Evolutionary conservation across 23 tunicate species (phyloP), one percentile per base, ranked within the genome.

Genomic region (Trididemnum clinides): DNA sequence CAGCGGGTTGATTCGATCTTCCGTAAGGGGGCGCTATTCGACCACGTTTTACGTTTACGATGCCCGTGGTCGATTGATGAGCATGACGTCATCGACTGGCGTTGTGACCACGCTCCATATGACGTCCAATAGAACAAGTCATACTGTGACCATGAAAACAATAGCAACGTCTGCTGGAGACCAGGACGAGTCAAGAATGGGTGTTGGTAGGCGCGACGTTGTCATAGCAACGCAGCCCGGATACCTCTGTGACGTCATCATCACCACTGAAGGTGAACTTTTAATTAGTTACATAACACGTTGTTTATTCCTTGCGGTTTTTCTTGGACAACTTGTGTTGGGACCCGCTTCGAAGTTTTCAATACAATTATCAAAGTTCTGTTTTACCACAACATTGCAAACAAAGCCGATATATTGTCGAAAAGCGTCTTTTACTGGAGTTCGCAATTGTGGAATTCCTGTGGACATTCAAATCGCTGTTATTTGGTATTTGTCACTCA

Each of bases 191-290:
- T 5, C 29, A 10, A 81, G 77, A 63, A 77, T 74, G 30, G 97
- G 97, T 22, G 97, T 92, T 44, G 97, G 97, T 12, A 36, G 93
- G 19, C 78, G 97, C 1, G 88, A 83, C 51, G 91, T 94, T 31
- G 66, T 94, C 39, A 94, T 94, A 29, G 39, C 88, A 64, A 94
- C 98, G 0, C 88, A 94, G 65, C 98, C 98, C 5, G 98, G 98
- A 21, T 89, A 85, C 57, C 44, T 94, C 1, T 89, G 98, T 51
- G 98, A 94, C 71, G 69, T 92, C 79, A 91, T 92, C 39, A 92
- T 92, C n/a, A 92, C 92, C 3, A 66, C 57, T 35, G 97, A 92
- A 80, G 97, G 97, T 80, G 50, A 84, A n/a, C n/a, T 62, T n/a
- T n/a, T n/a, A n/a, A n/a, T n/a, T n/a, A n/a, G n/a, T n/a, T n/a